Evolutionary conservation across 1,140 invertebrate genomes (phyloP).

Genomic region (Globodera rostochiensis): DNA sequence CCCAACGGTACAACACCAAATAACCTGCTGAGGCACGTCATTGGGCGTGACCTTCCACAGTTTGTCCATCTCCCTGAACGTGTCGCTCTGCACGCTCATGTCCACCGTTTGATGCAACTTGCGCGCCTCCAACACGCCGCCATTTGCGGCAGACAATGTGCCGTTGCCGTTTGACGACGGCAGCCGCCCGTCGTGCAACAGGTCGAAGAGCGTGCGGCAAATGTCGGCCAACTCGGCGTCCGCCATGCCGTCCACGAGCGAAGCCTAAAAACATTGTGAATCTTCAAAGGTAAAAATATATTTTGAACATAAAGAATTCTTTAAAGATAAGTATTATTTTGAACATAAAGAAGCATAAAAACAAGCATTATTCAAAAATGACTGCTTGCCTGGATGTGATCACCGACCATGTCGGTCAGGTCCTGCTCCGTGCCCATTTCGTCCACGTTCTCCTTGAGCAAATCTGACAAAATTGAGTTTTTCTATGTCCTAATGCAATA

Average conservation of each 20-base stretch:
- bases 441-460: conserved; percentile 49
- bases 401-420: conserved; percentile 47
- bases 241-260: conserved; percentile 33
- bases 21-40: conserved; percentile 47
- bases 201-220: conserved; percentile 43
- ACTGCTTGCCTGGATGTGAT: conserved; percentile 36
- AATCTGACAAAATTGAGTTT: conserved; percentile 28
- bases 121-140: conserved; percentile 26
- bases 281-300: too few relatives aligned
- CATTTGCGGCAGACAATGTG: conserved; percentile 35
- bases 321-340: too few relatives aligned
- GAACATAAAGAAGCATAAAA: background rate
- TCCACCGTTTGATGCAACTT: conserved; percentile 52
- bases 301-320: too few relatives aligned
- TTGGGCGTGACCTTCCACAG: conserved; percentile 54
- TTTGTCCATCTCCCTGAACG: conserved; percentile 41
- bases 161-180: background rate
- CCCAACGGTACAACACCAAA: conserved; percentile 12
- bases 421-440: conserved; percentile 46
- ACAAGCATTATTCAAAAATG: background rate
- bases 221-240: conserved; percentile 41
- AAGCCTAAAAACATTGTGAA: background rate
- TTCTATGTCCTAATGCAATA: background rate
- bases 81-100: conserved; percentile 42
- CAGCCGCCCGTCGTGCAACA: conserved; percentile 50